Percentiles rank a stretch among this genome's conserved stretches.
phyloP scores from a whole-genome alignment of 2,113 vertebrate species.

The Albula glossodonta region DNA sequence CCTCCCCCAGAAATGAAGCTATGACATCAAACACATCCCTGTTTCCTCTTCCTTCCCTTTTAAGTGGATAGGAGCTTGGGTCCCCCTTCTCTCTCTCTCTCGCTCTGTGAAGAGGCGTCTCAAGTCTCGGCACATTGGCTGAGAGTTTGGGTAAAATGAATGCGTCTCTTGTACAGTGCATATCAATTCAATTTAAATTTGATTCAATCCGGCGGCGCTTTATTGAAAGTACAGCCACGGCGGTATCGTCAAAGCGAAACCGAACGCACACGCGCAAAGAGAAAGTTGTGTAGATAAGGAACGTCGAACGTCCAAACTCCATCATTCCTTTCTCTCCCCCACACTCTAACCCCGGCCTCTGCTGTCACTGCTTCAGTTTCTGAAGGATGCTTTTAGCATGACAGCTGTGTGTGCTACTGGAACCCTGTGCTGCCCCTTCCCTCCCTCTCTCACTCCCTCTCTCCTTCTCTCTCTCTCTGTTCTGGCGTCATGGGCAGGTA shows the following conservation, averaged over 20 bases:
- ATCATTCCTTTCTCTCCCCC: conserved; percentile 11
- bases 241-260: too few species aligned
- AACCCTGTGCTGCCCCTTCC: background rate
- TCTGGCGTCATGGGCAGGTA: too few species aligned
- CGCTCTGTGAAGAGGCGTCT: conserved; percentile 10
- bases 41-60: conserved; percentile 21
- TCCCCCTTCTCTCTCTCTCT: conserved; percentile 23
- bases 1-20: background rate
- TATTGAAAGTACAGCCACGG: too few species aligned
- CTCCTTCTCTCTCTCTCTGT: conserved; percentile 18
- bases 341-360: conserved; percentile 36
- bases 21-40: conserved; percentile 14
- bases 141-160: background rate
- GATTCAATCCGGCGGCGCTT: too few species aligned
- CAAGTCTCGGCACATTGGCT: background rate
- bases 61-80: conserved; percentile 17
- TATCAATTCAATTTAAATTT: background rate
- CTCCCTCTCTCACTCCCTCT: conserved; percentile 25
- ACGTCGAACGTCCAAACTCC: background rate
- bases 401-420: conserved; percentile 49
- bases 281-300: too few species aligned
- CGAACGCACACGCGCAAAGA: too few species aligned
- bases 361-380: conserved; percentile 48
- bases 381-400: conserved; percentile 60
- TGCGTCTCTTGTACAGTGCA: conserved; percentile 25